Conservation (phyloP, 2,113 vertebrate species). For the Engystomops pustulosus region DNA sequence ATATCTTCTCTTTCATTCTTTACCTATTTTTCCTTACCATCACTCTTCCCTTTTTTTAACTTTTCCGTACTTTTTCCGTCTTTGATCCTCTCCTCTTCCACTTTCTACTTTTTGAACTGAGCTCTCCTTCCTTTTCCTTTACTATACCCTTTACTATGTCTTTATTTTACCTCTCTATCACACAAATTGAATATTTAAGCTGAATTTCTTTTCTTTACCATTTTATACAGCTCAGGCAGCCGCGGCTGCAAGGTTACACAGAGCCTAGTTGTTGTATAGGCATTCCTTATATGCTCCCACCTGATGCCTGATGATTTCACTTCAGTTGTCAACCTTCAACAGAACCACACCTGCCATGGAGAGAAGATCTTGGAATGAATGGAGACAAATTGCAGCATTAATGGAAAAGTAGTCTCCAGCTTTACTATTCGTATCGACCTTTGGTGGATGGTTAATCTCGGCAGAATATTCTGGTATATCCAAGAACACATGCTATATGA, state of each 20-base stretch:
- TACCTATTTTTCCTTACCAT: not conserved
- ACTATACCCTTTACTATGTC: not conserved
- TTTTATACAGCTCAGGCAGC: conserved; percentile 31
- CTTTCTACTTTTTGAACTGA: not conserved
- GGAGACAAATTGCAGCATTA: not conserved
- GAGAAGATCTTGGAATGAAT: conserved; percentile 2
- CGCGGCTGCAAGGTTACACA: conserved; percentile 4
- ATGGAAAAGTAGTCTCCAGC: not conserved
- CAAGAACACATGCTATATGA: not conserved
- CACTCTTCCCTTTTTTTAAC: no score
- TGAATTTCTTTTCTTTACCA: not conserved
- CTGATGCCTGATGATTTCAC: not conserved
- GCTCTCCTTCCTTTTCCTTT: not conserved
- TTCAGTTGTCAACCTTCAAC: not conserved
- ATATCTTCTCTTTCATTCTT: not conserved
- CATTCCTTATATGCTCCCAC: not conserved
- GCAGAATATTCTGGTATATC: not conserved
- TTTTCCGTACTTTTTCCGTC: not conserved
- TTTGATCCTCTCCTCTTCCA: not conserved
- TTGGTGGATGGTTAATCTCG: not conserved
- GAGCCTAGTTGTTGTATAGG: conserved; percentile 8
- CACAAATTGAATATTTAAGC: not conserved
- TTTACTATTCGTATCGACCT: not conserved
- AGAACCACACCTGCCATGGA: not conserved
- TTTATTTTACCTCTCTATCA: not conserved